Evolutionary conservation across 2,888 invertebrate genomes (phyloP).

Genomic region (Steinernema hermaphroditum): DNA sequence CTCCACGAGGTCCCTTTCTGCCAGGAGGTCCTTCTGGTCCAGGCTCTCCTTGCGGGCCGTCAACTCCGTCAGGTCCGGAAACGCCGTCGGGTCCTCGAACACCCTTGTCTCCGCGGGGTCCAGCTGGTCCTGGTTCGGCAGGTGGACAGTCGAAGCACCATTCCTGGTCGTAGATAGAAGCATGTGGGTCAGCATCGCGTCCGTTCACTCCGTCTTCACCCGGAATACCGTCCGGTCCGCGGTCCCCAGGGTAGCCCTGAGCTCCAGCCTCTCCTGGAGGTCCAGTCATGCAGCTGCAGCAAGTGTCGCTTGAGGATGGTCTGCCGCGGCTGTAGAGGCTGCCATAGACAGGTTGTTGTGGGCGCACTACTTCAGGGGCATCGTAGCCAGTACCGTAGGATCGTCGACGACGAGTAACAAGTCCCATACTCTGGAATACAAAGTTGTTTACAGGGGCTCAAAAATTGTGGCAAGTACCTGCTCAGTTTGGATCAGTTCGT

Average conservation of each 20-base stretch:
- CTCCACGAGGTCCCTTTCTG: slow-evolving; percentile 12
- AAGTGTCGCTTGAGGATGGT: neutral
- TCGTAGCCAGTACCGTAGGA: slow-evolving; percentile 6
- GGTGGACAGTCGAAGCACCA: slow-evolving; percentile 24
- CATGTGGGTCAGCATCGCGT: slow-evolving; percentile 21
- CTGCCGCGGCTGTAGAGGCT: neutral
- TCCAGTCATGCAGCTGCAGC: slow-evolving; percentile 6
- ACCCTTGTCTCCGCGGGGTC: slow-evolving; percentile 11
- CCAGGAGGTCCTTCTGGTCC: slow-evolving; percentile 5
- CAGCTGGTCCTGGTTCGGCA: neutral
- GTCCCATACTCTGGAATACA: slow-evolving; percentile 6
- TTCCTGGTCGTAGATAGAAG: slow-evolving; percentile 6
- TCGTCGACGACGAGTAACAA: slow-evolving; percentile 1
- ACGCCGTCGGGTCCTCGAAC: neutral
- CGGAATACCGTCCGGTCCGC: slow-evolving; percentile 2
- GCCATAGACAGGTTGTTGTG: neutral
- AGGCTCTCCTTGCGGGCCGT: slow-evolving; percentile 9
- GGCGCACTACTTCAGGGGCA: neutral
- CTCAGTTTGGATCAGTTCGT: slow-evolving; percentile 19
- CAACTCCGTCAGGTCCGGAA: neutral
- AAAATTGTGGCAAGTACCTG: neutral
- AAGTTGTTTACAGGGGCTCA: neutral
- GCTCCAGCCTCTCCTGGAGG: neutral
- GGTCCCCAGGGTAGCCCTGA: neutral
- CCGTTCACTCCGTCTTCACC: slow-evolving; percentile 17